Percentiles rank a stretch among this genome's conserved stretches.
Conservation (phyloP, 2,888 invertebrate species). For the Amiota minor region DNA sequence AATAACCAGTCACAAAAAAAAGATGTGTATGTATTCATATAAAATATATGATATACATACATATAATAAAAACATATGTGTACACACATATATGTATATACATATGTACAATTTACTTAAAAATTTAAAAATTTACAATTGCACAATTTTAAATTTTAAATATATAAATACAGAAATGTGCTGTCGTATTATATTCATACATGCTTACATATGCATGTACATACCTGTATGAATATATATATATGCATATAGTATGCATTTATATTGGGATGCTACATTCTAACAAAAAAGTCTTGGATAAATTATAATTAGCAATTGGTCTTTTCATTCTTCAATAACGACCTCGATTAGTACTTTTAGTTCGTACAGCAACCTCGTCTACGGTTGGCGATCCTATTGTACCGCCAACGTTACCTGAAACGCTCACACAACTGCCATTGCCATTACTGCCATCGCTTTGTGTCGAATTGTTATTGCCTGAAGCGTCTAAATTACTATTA, state of each 20-base stretch:
- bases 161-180: slow-evolving; percentile 28
- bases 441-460: slow-evolving; percentile 58
- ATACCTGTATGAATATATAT: slow-evolving; percentile 46
- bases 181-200: slow-evolving; percentile 29
- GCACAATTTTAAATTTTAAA: slow-evolving; percentile 4
- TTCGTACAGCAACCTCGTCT: slow-evolving; percentile 72
- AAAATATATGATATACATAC: slow-evolving; percentile 2
- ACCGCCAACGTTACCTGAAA: slow-evolving; percentile 40
- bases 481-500: slow-evolving; percentile 55
- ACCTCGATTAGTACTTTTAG: slow-evolving; percentile 70
- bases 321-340: slow-evolving; percentile 55
- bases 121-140: slow-evolving; percentile 31
- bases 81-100: background rate
- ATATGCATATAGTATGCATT: slow-evolving; percentile 50
- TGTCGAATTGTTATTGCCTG: slow-evolving; percentile 54
- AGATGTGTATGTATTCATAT: background rate
- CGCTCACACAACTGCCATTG: slow-evolving; percentile 44
- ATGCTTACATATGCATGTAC: too few relatives aligned
- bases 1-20: slow-evolving; percentile 1
- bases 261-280: slow-evolving; percentile 1
- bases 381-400: too few relatives aligned
- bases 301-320: slow-evolving; percentile 12
- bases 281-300: too few relatives aligned
- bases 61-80: slow-evolving; percentile 15
- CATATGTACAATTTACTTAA: slow-evolving; percentile 12